Conservation (phyloP, 2,113 vertebrate genomes). For the Nothobranchius furzeri region DNA sequence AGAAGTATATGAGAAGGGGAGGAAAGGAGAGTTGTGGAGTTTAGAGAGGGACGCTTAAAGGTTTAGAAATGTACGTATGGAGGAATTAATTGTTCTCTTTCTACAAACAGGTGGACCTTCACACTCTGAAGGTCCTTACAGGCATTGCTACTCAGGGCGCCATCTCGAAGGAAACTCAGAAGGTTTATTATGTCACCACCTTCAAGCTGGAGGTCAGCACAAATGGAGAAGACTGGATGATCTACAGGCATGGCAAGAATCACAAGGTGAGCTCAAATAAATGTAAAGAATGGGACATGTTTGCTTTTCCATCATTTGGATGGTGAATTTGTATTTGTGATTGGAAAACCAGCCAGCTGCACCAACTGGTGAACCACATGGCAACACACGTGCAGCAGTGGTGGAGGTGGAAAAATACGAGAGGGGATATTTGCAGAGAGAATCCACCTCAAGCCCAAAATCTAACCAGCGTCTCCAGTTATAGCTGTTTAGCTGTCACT, state of each 20-base stretch:
- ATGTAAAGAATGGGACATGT: neutral
- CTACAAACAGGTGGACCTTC: conserved; percentile 89
- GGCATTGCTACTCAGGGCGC: conserved; percentile 96
- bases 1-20: conserved; percentile 5
- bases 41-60: conserved; percentile 25
- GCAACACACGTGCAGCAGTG: conserved; percentile 30
- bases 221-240: conserved; percentile 99
- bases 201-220: conserved; percentile 99
- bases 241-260: conserved; percentile 95
- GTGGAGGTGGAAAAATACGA: conserved; percentile 34
- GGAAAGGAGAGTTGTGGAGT: neutral
- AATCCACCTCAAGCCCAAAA: conserved; percentile 54
- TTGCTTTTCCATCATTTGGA: neutral
- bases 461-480: conserved; percentile 55
- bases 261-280: conserved; percentile 85
- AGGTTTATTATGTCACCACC: conserved; percentile 89
- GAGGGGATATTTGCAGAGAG: conserved; percentile 51
- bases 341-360: neutral
- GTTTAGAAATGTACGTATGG: neutral
- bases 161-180: conserved; percentile 92
- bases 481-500: conserved; percentile 35
- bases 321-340: neutral
- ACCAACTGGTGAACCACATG: neutral
- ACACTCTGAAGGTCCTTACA: conserved; percentile 91
- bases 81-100: too few species aligned